Evolutionary conservation across 2,113 vertebrate genomes (phyloP), one percentile per base, ranked within the genome.

Genomic region (Sinocyclocheilus anophthalmus): DNA sequence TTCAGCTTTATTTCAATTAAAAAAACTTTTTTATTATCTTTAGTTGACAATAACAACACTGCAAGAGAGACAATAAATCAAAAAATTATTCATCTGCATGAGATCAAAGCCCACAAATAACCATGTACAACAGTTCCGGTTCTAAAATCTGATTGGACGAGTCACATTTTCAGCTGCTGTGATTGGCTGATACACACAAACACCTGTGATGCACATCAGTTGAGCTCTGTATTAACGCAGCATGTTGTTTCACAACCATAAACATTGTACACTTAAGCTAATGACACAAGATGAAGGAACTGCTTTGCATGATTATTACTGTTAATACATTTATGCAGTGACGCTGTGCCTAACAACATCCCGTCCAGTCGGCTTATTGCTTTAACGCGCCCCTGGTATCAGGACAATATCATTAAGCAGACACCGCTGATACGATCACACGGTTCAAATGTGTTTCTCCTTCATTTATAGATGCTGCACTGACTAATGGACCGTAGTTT

Each of bases 401-500:
- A 14, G 72, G 72, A 57, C 50, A 57, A 59, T 22, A 78, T 20
- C 26, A 78, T 78, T 78, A 78, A 22, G 76, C 20, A 37, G 50
- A 30, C 18, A 4, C 50, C 53, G 18, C 76, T 57, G 48, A 57
- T 78, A 57, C 12, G 50, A 57, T 57, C 26, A 57, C n/a, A 6
- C 22, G 22, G 10, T 24, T 75, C 72, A 75, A 75, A n/a, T 73
- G 39, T 7, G 70, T 42, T 78, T 57, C 22, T 26, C 22, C 37
- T 45, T 42, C 22, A 26, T 81, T 45, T 42, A 81, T 45, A 22
- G 37, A 45, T 59, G 37, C 78, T 11, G 39, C 22, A 45, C 57
- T 45, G 37, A 63, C 59, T 81, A 82, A 82, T 67, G 80, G 45
- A 69, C 13, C 63, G 5, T 53, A 20, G 26, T 20, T 82, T 69